Conservation (phyloP, 1,140 invertebrate species). For the Lucilia sericata region DNA sequence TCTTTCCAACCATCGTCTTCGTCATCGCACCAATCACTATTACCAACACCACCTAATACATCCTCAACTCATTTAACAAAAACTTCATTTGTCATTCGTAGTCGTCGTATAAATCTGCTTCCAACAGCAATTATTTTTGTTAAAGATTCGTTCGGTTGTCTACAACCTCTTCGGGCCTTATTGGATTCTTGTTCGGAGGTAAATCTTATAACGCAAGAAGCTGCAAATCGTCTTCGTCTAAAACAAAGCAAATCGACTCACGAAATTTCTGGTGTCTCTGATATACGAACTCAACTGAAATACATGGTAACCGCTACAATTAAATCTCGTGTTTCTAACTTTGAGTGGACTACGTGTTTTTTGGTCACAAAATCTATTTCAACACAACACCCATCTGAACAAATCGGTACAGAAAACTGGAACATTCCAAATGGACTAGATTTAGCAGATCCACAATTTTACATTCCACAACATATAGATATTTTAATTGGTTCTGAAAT, state of each 20-base stretch:
- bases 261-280: not conserved
- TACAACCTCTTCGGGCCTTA: not conserved
- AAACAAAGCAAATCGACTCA: not conserved
- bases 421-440: not conserved
- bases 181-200: not conserved
- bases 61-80: not conserved
- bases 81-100: not conserved
- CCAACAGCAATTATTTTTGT: not conserved
- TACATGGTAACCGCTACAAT: not conserved
- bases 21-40: not conserved
- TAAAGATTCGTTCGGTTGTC: not conserved
- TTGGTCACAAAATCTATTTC: not conserved
- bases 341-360: not conserved
- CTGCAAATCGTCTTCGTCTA: not conserved
- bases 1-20: not conserved
- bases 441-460: not conserved
- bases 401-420: not conserved
- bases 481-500: not conserved
- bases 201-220: not conserved
- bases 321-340: not conserved
- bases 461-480: constrained; percentile 8
- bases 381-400: not conserved
- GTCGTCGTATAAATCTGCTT: not conserved
- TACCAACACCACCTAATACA: not conserved
- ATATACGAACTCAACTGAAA: constrained; percentile 7